Percentiles rank a stretch among this genome's conserved stretches.
Conservation (phyloP, 2,113 vertebrate species). For the Shinisaurus crocodilurus region DNA sequence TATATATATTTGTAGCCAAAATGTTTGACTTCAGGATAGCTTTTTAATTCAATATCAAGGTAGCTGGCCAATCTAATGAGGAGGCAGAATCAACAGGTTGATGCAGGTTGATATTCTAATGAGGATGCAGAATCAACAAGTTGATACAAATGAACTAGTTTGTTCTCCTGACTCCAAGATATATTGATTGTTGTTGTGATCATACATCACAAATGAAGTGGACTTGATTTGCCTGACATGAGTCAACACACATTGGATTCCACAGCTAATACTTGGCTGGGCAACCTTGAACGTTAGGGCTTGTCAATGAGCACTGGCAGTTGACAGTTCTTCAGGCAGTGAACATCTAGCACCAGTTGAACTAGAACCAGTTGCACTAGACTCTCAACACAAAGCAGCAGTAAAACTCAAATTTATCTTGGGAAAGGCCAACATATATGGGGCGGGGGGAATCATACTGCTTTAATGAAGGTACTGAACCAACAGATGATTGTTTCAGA, state of each 20-base stretch:
- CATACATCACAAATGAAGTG: background rate
- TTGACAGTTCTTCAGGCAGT: background rate
- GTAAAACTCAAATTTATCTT: background rate
- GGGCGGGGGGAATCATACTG: background rate
- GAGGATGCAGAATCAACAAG: background rate
- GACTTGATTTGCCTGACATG: background rate
- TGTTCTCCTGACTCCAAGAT: background rate
- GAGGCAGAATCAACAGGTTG: background rate
- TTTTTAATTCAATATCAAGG: background rate
- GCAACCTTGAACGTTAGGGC: background rate
- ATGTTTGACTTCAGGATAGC: background rate
- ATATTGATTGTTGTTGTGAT: background rate
- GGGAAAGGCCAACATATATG: background rate
- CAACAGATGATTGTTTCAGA: background rate
- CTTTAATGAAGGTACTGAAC: background rate
- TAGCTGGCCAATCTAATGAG: background rate
- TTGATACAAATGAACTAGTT: background rate
- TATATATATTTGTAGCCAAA: slow-evolving; percentile 10
- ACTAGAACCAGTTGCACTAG: background rate
- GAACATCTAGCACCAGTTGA: background rate
- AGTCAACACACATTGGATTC: background rate
- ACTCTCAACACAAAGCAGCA: too few species aligned
- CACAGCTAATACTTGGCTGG: background rate
- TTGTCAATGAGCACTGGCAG: background rate
- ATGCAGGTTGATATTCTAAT: background rate